Evolutionary conservation across 2,888 invertebrate genomes (phyloP).

Genomic region (Sminthurides aquaticus): DNA sequence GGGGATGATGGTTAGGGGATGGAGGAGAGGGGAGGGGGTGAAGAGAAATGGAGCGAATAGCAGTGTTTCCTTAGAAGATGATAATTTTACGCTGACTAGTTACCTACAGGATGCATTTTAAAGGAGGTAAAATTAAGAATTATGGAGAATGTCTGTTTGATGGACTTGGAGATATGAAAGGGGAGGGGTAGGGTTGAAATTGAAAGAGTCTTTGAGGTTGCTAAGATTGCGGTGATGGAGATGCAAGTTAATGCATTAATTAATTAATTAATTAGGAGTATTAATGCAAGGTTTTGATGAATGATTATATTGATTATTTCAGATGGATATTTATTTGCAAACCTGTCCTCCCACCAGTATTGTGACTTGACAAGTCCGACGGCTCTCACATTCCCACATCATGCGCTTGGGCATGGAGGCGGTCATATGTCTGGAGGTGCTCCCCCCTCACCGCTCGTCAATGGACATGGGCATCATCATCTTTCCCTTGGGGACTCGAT

Average conservation of each 20-base stretch:
- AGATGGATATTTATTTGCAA: slow-evolving; percentile 42
- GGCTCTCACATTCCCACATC: slow-evolving; percentile 42
- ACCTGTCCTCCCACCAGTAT: slow-evolving; percentile 41
- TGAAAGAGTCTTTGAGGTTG: neutral
- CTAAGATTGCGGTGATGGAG: neutral
- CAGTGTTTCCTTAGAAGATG: too few species aligned
- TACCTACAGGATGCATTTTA: neutral
- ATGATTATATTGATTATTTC: slow-evolving; percentile 13
- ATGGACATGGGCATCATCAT: slow-evolving; percentile 56
- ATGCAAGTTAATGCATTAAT: too few species aligned
- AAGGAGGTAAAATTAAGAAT: too few species aligned
- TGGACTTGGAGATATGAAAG: neutral
- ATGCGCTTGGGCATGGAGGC: slow-evolving; percentile 36
- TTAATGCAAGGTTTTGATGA: neutral
- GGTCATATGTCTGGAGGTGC: slow-evolving; percentile 33
- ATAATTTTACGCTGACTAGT: neutral
- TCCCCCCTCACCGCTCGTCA: slow-evolving; percentile 40
- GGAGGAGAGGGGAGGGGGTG: too few species aligned
- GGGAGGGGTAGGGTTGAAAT: neutral
- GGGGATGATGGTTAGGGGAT: too few species aligned
- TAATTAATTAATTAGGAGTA: too few species aligned
- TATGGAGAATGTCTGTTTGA: neutral
- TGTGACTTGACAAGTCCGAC: slow-evolving; percentile 42
- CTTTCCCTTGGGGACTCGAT: slow-evolving; percentile 46
- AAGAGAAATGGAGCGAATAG: too few species aligned